Conservation (phyloP, 2,113 vertebrate genomes). For the Sclerurus mexicanus region DNA sequence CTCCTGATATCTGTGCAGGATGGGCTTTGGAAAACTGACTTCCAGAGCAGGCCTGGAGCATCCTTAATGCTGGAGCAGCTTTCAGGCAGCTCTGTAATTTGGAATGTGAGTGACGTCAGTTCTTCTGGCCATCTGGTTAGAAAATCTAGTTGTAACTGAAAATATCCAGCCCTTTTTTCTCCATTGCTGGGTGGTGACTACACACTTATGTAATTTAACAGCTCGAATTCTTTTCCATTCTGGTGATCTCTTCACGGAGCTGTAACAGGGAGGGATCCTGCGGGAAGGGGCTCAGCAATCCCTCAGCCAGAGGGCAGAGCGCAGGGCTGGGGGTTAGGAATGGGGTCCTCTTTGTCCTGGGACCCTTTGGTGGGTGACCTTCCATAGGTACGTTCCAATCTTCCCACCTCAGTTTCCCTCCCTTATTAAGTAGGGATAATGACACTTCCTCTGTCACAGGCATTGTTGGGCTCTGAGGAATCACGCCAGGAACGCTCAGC, state of each 20-base stretch:
- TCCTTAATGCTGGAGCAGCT: constrained; percentile 55
- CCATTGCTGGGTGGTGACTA: constrained; percentile 65
- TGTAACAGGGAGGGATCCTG: background rate
- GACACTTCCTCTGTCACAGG: constrained; percentile 4
- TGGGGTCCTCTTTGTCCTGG: background rate
- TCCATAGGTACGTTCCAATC: background rate
- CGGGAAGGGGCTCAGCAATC: background rate
- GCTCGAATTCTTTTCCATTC: constrained; percentile 64
- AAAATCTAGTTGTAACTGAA: constrained; percentile 69
- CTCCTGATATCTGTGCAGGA: background rate
- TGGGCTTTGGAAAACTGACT: constrained; percentile 6
- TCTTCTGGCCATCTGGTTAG: constrained; percentile 67
- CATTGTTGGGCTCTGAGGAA: constrained; percentile 29
- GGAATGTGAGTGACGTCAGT: constrained; percentile 72
- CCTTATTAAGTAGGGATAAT: background rate
- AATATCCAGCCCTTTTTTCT: constrained; percentile 70
- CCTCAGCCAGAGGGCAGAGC: background rate
- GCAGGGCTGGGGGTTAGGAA: background rate
- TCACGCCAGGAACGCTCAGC: background rate
- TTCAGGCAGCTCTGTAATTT: constrained; percentile 62
- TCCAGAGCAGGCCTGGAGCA: constrained; percentile 35
- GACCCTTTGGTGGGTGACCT: background rate
- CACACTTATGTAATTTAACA: constrained; percentile 71
- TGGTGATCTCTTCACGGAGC: constrained; percentile 51
- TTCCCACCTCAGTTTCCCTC: constrained; percentile 33